phyloP scores from a whole-genome alignment of 2,888 invertebrate genomes.

The Ganaspis brasiliensis region DNA sequence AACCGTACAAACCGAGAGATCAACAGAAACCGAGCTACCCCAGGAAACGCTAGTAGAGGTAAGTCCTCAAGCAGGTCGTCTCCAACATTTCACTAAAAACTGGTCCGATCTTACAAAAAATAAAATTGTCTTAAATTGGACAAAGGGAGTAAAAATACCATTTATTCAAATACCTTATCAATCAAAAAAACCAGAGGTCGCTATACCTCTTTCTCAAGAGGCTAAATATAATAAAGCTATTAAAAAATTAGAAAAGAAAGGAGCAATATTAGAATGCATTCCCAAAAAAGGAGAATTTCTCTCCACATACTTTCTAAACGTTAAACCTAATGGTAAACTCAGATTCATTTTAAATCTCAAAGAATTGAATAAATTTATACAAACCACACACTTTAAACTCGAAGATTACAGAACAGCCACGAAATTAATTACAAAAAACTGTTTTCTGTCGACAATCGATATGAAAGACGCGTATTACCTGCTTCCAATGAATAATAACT shows the following conservation, averaged over 20 bases:
- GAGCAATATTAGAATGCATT: background rate
- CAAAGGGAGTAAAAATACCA: background rate
- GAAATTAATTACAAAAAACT: constrained; percentile 39
- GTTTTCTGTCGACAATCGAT: constrained; percentile 48
- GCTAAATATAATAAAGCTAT: background rate
- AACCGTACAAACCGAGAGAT: too few relatives aligned
- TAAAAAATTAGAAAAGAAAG: background rate
- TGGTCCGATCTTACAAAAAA: background rate
- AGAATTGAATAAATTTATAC: constrained; percentile 51
- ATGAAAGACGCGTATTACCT: constrained; percentile 52
- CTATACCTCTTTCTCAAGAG: background rate
- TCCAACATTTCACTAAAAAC: background rate
- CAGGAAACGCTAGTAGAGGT: background rate
- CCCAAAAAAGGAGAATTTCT: constrained; percentile 41
- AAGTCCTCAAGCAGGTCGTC: background rate
- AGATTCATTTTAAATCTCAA: constrained; percentile 52
- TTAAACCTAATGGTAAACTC: constrained; percentile 35
- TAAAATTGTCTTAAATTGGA: background rate
- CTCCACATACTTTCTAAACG: constrained; percentile 42
- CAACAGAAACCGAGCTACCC: too few relatives aligned
- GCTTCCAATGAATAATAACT: constrained; percentile 41
- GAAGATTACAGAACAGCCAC: constrained; percentile 51
- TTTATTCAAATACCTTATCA: background rate
- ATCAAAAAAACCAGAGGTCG: background rate
- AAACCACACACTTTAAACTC: constrained; percentile 52